Percentiles rank a stretch among this genome's conserved stretches.
These are phyloP conservation scores for Synaphobranchus kaupii DNA, from an alignment of 2,797 vertebrate genomes.

Conservation along the genomic window DNA sequence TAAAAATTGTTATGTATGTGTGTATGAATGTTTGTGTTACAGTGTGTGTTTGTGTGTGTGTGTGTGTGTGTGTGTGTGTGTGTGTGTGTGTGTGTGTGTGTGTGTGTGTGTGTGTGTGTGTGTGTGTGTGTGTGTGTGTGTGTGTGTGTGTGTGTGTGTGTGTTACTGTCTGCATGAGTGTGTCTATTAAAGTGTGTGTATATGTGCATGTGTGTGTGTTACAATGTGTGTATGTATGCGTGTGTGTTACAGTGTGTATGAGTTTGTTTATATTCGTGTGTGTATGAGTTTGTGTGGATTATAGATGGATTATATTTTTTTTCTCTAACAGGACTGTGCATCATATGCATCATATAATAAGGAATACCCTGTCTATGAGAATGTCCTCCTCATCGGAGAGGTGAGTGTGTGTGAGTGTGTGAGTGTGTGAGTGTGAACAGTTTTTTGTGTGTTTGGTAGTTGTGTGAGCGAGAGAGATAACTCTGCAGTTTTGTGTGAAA, in stretches of 20 bases:
- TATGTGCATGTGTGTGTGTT: no score
- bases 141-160: background rate
- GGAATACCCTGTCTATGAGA: slow-evolving; percentile 52
- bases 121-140: no score
- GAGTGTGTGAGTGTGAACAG: background rate
- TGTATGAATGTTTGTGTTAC: background rate
- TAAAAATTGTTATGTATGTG: background rate
- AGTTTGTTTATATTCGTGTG: background rate
- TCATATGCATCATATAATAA: slow-evolving; percentile 23
- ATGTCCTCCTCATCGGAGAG: slow-evolving; percentile 68
- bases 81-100: no score
- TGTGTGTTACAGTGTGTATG: slow-evolving; percentile 21
- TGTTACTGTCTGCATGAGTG: no score
- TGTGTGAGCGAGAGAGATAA: no score
- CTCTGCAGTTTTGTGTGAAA: background rate
- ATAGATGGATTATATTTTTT: background rate
- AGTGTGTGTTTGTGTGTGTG: slow-evolving; percentile 7
- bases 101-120: no score
- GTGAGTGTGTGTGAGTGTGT: slow-evolving; percentile 43
- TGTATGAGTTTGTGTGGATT: background rate
- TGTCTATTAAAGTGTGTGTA: no score
- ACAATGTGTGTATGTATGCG: no score
- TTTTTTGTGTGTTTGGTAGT: background rate
- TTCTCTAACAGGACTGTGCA: slow-evolving; percentile 51
- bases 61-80: background rate